These are phyloP conservation scores for Chaetogeoica ovagalla DNA, from an alignment of 2,888 invertebrate genomes.

Conservation along the genomic window DNA sequence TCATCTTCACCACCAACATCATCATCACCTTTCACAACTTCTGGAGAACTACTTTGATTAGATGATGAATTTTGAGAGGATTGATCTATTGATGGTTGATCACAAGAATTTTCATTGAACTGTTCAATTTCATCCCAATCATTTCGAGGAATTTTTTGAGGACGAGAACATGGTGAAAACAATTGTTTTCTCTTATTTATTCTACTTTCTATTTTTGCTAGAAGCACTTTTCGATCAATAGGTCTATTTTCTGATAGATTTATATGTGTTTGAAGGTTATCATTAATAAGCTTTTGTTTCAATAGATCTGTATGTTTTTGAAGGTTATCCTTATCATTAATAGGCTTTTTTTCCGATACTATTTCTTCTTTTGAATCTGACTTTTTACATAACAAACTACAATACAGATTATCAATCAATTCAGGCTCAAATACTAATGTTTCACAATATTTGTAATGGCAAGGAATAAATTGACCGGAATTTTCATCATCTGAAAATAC, in stretches of 20 bases:
- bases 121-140: constrained; percentile 13
- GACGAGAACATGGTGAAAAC: not conserved
- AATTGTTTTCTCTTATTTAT: constrained; percentile 38
- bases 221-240: constrained; percentile 10
- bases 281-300: not conserved
- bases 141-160: not conserved
- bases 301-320: not conserved
- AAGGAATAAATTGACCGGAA: constrained; percentile 27
- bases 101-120: not conserved
- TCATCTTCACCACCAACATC: not conserved
- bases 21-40: not conserved
- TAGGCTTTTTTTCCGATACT: not conserved
- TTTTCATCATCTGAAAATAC: constrained; percentile 17
- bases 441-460: constrained; percentile 37
- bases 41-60: not conserved
- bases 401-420: constrained; percentile 33
- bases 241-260: not conserved
- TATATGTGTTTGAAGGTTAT: not conserved
- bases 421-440: constrained; percentile 38
- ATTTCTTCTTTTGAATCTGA: constrained; percentile 4
- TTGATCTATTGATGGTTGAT: not conserved
- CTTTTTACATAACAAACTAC: constrained; percentile 27
- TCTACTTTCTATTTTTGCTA: constrained; percentile 30
- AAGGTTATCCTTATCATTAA: not conserved
- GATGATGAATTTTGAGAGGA: not conserved